These are phyloP conservation scores for Aegypius monachus DNA, from an alignment of 2,113 vertebrate genomes.

Conservation along the genomic window DNA sequence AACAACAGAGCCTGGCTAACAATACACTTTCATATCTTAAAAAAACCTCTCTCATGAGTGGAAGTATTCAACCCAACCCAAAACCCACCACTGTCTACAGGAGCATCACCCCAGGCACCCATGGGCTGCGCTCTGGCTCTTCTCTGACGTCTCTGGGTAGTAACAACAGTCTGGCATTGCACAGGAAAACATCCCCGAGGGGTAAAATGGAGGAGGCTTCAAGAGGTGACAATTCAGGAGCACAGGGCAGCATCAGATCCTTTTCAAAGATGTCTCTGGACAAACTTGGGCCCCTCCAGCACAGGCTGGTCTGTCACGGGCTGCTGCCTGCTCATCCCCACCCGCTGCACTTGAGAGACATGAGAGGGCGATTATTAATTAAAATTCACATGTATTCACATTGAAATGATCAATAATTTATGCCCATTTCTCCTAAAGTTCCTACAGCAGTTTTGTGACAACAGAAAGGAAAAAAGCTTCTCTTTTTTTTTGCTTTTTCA, in stretches of 20 bases:
- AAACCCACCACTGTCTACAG: rapidly evolving
- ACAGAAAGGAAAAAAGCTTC: conserved; percentile 45
- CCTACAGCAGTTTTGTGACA: conserved; percentile 61
- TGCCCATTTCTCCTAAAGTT: neutral
- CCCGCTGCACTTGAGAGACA: conserved; percentile 5
- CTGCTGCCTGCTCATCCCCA: neutral
- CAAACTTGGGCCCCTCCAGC: neutral
- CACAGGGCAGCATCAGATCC: neutral
- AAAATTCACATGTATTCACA: neutral
- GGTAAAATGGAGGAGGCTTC: neutral
- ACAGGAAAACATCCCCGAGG: neutral
- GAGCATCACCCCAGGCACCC: neutral
- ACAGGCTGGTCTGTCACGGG: neutral
- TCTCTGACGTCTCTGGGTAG: rapidly evolving
- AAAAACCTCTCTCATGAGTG: neutral
- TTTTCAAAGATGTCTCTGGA: neutral
- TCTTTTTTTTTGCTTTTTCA: conserved; percentile 8
- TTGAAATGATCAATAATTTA: conserved; percentile 66
- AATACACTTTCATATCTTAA: neutral
- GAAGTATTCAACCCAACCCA: neutral
- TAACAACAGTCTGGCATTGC: neutral
- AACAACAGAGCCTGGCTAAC: neutral
- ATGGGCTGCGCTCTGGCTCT: rapidly evolving
- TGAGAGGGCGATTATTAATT: conserved; percentile 7
- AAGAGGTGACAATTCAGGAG: neutral